Conservation (phyloP, 2,113 vertebrate genomes). For the Chamaetylas fuelleborni region DNA sequence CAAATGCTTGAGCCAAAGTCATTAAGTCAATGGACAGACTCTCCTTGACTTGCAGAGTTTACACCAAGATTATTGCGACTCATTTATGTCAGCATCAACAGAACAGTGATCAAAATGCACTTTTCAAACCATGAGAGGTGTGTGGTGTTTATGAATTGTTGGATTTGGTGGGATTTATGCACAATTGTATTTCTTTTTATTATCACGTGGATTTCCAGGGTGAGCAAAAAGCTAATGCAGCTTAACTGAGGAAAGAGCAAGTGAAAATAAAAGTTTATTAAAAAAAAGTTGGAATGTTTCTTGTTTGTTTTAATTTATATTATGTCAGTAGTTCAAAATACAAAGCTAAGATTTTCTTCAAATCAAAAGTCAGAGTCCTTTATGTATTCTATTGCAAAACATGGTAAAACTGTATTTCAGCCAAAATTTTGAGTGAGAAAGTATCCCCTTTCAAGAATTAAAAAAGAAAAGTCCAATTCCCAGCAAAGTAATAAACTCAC, state of each 20-base stretch:
- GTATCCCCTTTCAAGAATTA: neutral
- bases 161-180: neutral
- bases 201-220: rapidly evolving
- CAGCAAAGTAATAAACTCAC: neutral
- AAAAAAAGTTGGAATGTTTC: neutral
- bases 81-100: neutral
- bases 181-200: neutral
- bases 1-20: neutral
- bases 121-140: neutral
- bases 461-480: neutral
- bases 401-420: neutral
- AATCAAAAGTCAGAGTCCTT: neutral
- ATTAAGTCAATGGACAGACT: neutral
- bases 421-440: neutral
- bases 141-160: neutral
- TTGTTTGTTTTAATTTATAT: neutral
- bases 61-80: neutral
- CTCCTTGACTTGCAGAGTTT: neutral
- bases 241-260: neutral
- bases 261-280: neutral
- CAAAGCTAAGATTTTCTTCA: neutral
- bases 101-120: neutral
- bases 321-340: neutral
- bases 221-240: neutral
- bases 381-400: neutral